Evolutionary conservation across 2,113 vertebrate species (phyloP).

Genomic region (Leucopsar rothschildi): DNA sequence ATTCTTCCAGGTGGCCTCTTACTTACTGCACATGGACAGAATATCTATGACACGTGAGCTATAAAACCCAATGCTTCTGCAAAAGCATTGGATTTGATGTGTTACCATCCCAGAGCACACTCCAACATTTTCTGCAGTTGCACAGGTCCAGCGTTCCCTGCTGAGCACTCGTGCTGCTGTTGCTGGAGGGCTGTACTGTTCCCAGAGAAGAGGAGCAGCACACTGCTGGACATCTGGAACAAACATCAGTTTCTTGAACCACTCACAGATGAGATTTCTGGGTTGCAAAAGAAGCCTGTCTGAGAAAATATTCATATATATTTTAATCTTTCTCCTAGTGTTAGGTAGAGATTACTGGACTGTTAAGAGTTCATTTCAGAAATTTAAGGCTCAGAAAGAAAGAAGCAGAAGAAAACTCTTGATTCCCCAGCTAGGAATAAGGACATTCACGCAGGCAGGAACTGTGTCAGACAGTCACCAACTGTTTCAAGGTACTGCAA

Average conservation of each 20-base stretch:
- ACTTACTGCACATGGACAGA: not conserved
- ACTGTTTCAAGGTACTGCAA: not conserved
- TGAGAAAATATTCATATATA: not conserved
- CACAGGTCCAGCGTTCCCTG: not conserved
- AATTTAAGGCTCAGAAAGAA: not conserved
- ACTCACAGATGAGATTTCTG: not conserved
- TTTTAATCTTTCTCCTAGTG: not conserved
- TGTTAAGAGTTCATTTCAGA: not conserved
- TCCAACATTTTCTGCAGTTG: not conserved
- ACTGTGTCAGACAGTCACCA: not conserved
- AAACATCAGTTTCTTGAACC: not conserved
- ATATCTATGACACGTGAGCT: not conserved
- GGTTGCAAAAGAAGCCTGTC: not conserved
- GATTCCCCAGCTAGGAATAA: not conserved
- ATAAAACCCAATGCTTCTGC: not conserved
- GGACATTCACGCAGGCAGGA: not conserved
- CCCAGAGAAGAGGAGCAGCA: not conserved
- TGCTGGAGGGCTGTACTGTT: conserved; percentile 27
- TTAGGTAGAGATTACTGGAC: not conserved
- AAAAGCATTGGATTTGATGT: not conserved
- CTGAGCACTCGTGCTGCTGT: fast-evolving
- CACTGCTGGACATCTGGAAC: not conserved
- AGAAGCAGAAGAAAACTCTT: not conserved
- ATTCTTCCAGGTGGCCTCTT: not conserved
- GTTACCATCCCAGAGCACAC: not conserved